Evolutionary conservation across 2,797 vertebrate genomes (phyloP).

Genomic region (Tarsius wallacei): DNA sequence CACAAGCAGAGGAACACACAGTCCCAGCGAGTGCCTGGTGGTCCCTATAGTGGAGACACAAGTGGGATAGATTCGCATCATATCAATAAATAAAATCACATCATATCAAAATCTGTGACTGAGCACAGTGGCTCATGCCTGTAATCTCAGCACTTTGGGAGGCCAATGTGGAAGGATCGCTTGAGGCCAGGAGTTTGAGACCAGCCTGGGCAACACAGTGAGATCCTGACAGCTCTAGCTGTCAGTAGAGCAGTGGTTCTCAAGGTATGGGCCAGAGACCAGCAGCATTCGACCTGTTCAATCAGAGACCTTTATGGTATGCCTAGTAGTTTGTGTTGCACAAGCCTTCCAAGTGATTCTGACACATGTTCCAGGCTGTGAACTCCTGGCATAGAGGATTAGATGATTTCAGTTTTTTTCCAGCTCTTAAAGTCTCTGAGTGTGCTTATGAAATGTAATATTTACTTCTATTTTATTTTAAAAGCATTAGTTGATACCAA

Average conservation of each 20-base stretch:
- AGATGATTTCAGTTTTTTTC: not conserved
- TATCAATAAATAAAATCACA: too few species aligned
- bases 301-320: not conserved
- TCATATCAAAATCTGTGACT: too few species aligned
- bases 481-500: not conserved
- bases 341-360: not conserved
- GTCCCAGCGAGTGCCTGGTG: accelerated
- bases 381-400: not conserved
- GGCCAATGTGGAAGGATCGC: too few species aligned
- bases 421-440: not conserved
- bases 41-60: not conserved
- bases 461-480: not conserved
- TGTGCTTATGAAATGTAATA: conserved; percentile 3
- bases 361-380: not conserved
- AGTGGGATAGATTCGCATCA: not conserved
- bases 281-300: not conserved
- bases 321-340: not conserved
- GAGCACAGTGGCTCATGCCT: too few species aligned
- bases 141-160: too few species aligned
- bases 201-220: too few species aligned
- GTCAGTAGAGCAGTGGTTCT: not conserved
- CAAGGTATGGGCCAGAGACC: not conserved
- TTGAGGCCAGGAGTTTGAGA: too few species aligned
- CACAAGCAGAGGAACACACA: not conserved
- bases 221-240: too few species aligned